These are phyloP conservation scores for Biston stratarius DNA, from an alignment of 2,888 invertebrate genomes.

Conservation along the genomic window DNA sequence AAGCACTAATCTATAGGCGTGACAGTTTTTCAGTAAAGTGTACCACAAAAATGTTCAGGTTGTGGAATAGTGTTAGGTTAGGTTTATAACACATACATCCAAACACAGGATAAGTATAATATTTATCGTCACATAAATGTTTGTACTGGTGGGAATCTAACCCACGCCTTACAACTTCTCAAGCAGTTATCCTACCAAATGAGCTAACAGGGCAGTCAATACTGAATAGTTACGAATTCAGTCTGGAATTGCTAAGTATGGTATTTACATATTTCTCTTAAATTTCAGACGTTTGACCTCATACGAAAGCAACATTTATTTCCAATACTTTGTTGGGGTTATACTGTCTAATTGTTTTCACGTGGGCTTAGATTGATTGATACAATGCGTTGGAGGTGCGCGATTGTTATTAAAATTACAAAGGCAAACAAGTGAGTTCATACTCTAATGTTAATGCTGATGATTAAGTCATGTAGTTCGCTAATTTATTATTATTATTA, in stretches of 20 bases:
- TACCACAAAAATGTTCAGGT: too few species aligned
- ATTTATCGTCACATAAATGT: too few species aligned
- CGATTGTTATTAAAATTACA: conserved; percentile 4
- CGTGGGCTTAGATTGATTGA: not conserved
- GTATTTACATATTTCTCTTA: not conserved
- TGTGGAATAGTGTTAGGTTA: too few species aligned
- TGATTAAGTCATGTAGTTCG: not conserved
- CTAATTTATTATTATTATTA: not conserved
- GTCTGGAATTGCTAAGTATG: not conserved
- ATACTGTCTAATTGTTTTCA: not conserved
- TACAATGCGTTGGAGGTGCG: not conserved
- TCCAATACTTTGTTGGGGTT: not conserved
- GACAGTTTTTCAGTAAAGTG: too few species aligned
- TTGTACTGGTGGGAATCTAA: too few species aligned
- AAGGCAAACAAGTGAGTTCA: not conserved
- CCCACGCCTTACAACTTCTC: too few species aligned
- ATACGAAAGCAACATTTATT: not conserved
- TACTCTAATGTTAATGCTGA: not conserved
- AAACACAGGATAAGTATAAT: too few species aligned
- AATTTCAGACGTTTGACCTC: not conserved
- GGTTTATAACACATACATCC: too few species aligned
- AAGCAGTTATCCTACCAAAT: too few species aligned
- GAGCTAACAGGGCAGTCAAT: too few species aligned
- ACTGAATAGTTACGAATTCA: too few species aligned
- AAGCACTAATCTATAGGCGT: too few species aligned